These are phyloP conservation scores for Orchestes rusci DNA, from an alignment of 2,888 invertebrate genomes.

Conservation along the genomic window DNA sequence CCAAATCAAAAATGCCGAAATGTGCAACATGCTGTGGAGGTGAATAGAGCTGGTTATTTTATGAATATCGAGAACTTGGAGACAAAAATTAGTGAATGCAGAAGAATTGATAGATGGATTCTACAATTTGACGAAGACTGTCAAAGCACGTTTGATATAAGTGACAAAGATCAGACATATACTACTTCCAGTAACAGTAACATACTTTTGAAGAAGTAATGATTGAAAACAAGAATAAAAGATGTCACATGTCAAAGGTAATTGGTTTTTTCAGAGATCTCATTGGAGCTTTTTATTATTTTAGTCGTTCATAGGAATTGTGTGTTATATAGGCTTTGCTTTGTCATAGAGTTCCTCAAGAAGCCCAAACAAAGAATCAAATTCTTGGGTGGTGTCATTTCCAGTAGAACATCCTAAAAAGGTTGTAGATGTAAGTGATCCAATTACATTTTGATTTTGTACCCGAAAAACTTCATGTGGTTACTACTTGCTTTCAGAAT, in stretches of 20 bases:
- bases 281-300: too few relatives aligned
- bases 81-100: not conserved
- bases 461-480: too few relatives aligned
- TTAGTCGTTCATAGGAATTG: too few relatives aligned
- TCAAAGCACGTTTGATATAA: not conserved
- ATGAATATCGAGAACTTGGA: not conserved
- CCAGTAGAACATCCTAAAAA: too few relatives aligned
- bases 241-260: too few relatives aligned
- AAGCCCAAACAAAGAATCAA: too few relatives aligned
- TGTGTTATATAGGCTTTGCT: too few relatives aligned
- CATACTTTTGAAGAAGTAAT: not conserved
- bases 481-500: too few relatives aligned
- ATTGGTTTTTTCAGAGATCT: not conserved
- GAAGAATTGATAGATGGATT: not conserved
- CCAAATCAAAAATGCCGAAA: not conserved
- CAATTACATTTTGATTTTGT: too few relatives aligned
- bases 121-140: not conserved
- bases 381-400: too few relatives aligned
- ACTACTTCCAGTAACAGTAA: too few relatives aligned
- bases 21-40: not conserved
- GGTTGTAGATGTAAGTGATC: not conserved
- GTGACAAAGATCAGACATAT: not conserved
- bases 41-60: not conserved
- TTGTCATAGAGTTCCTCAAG: too few relatives aligned
- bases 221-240: not conserved